Percentiles rank a stretch among this genome's conserved stretches.
These are phyloP conservation scores for Capra hircus DNA, from an alignment of 2,113 vertebrate genomes.

Conservation along the genomic window DNA sequence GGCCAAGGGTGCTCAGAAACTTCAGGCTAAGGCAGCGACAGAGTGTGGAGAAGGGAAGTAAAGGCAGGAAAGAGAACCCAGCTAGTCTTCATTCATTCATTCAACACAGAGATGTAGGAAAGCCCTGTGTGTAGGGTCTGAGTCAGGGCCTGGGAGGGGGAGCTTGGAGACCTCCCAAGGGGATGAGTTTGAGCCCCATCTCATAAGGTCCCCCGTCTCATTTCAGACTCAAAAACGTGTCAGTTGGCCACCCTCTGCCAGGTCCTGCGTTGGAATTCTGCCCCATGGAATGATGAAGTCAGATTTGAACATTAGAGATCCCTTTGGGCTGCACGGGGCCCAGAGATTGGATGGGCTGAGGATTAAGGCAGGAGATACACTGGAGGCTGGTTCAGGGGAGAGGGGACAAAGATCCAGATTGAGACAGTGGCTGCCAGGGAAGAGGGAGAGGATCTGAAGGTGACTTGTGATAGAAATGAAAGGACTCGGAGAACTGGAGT, in stretches of 20 bases:
- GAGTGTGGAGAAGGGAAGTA: background rate
- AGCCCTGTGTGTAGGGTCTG: background rate
- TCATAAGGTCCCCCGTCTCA: background rate
- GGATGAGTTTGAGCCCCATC: fast-evolving
- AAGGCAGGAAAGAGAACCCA: background rate
- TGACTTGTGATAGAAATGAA: background rate
- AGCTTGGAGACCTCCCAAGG: background rate
- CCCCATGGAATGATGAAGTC: background rate
- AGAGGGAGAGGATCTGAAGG: background rate
- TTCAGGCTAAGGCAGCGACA: background rate
- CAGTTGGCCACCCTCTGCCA: background rate
- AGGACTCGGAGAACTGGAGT: background rate
- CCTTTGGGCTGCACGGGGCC: background rate
- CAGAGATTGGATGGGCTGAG: background rate
- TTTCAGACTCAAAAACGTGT: background rate
- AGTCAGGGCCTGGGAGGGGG: background rate
- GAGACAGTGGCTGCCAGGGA: background rate
- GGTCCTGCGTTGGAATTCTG: background rate
- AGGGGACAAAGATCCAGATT: background rate
- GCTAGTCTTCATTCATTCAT: background rate
- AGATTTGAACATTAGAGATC: background rate
- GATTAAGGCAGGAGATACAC: background rate
- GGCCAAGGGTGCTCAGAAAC: background rate
- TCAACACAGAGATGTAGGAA: background rate
- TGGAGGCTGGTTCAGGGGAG: background rate